These are phyloP conservation scores for Petromus typicus DNA, from an alignment of 2,113 vertebrate genomes.

Conservation along the genomic window DNA sequence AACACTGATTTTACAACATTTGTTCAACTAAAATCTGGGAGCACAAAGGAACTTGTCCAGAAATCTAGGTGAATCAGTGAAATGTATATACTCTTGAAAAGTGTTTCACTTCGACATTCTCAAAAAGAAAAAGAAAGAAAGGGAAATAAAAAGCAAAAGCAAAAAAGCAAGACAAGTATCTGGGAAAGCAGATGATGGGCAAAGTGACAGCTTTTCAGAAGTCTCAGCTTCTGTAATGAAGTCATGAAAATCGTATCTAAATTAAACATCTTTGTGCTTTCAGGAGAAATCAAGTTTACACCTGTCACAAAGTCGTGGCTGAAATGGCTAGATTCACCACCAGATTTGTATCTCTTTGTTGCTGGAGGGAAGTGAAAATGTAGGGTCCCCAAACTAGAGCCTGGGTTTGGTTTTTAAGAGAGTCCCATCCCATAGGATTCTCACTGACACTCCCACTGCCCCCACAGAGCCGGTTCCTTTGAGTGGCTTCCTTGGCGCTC, in stretches of 20 bases:
- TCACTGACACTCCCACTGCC: background rate
- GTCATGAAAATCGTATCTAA: background rate
- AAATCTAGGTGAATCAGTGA: background rate
- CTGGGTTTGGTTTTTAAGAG: background rate
- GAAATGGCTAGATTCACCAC: background rate
- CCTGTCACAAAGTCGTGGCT: background rate
- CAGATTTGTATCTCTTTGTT: background rate
- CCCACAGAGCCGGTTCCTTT: background rate
- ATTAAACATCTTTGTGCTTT: background rate
- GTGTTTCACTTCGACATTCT: background rate
- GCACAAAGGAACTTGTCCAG: background rate
- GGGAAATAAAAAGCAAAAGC: background rate
- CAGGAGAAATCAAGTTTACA: background rate
- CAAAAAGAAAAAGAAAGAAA: background rate
- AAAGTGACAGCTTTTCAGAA: background rate
- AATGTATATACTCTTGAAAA: background rate
- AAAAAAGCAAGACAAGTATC: background rate
- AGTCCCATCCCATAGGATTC: background rate
- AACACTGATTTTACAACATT: background rate
- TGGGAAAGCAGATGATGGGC: background rate
- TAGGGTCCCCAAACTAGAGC: background rate
- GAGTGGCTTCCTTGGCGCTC: background rate
- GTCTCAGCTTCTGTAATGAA: background rate
- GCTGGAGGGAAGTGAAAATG: background rate
- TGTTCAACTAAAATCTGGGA: constrained; percentile 47